These are phyloP conservation scores for Chiridota heheva DNA, from an alignment of 35 echinoderm and acorn worm genomes.

Conservation along the genomic window DNA sequence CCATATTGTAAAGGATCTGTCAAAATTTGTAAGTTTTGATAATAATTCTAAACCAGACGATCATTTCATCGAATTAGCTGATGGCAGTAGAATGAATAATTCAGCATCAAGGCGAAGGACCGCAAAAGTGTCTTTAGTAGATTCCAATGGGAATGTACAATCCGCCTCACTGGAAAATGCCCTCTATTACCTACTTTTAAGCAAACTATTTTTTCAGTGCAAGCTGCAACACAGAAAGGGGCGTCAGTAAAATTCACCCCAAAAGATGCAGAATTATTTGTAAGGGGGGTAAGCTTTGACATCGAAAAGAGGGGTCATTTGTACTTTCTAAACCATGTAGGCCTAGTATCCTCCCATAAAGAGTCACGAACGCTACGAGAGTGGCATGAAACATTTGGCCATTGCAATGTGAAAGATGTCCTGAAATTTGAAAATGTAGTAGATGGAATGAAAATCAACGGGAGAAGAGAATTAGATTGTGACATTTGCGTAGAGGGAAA, in stretches of 20 bases:
- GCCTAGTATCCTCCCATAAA: neutral
- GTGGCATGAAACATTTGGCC: constrained; percentile 3
- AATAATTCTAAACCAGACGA: neutral
- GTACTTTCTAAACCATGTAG: constrained; percentile 2
- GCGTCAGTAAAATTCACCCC: constrained; percentile 1
- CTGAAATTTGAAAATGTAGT: constrained; percentile 7
- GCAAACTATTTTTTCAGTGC: constrained; percentile 19
- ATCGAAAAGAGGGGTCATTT: constrained; percentile 10
- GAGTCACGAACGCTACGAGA: neutral
- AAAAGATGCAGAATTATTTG: neutral
- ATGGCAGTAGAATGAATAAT: constrained; percentile 31
- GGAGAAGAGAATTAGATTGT: constrained; percentile 15
- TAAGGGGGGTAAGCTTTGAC: constrained; percentile 15
- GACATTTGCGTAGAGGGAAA: constrained; percentile 42
- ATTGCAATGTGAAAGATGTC: constrained; percentile 29
- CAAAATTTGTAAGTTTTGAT: constrained; percentile 3
- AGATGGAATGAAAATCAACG: constrained; percentile 4
- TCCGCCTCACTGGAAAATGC: constrained; percentile 12
- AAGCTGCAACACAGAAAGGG: constrained; percentile 8
- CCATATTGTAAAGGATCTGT: constrained; percentile 23
- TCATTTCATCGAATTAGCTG: constrained; percentile 32
- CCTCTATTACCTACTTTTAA: constrained; percentile 13
- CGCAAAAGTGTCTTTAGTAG: constrained; percentile 16
- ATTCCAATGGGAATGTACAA: constrained; percentile 27
- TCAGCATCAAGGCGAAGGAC: constrained; percentile 1